Percentiles rank a stretch among this genome's conserved stretches.
phyloP scores from a whole-genome alignment of 2,113 vertebrate genomes.

The Thalassoma bifasciatum region DNA sequence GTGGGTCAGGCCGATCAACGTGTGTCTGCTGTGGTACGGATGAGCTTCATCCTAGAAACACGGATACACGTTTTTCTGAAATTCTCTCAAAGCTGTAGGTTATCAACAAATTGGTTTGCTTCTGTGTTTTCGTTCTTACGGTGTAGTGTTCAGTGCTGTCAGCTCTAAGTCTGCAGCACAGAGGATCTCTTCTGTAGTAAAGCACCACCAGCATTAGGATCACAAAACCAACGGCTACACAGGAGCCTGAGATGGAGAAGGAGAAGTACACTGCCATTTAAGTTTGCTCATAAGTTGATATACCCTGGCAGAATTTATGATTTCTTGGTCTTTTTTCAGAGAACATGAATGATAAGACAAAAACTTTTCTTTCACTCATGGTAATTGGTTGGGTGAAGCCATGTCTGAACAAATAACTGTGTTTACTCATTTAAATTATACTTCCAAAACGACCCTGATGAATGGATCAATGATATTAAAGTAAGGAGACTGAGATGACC shows the following conservation, averaged over 20 bases:
- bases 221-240: constrained; percentile 68
- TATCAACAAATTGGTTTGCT: neutral
- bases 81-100: no score
- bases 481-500: no score
- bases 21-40: constrained; percentile 74
- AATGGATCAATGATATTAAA: no score
- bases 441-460: no score
- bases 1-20: constrained; percentile 44
- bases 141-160: constrained; percentile 69
- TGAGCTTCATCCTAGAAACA: constrained; percentile 53
- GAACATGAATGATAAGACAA: no score
- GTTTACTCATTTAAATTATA: no score
- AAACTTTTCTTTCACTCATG: no score
- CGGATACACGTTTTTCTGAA: neutral
- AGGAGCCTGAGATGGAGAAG: constrained; percentile 56
- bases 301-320: no score
- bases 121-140: constrained; percentile 52
- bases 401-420: no score
- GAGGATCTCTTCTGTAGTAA: constrained; percentile 70
- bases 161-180: constrained; percentile 76
- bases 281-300: no score
- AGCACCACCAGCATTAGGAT: constrained; percentile 74
- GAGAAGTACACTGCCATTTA: neutral
- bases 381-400: no score
- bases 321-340: no score